phyloP scores from a whole-genome alignment of 2,113 vertebrate species.

The Syngnathus floridae region DNA sequence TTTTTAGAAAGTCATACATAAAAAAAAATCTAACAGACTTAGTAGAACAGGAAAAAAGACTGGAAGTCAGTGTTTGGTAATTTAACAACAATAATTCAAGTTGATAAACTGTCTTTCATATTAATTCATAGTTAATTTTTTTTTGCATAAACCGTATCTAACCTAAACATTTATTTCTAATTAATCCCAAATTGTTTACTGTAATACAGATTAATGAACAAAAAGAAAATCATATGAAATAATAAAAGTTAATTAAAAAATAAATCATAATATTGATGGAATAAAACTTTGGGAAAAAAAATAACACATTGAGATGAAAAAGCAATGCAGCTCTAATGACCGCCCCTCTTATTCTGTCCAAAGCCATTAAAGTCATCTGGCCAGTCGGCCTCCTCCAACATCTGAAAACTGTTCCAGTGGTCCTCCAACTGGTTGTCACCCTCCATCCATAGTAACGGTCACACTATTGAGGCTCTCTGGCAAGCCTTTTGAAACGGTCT shows the following conservation, averaged over 20 bases:
- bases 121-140: no score
- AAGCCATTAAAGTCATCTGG: constrained; percentile 48
- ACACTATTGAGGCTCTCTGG: background rate
- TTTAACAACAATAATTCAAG: no score
- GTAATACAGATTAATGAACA: no score
- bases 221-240: no score
- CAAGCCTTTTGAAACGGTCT: background rate
- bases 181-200: no score
- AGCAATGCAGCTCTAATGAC: background rate
- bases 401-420: constrained; percentile 53
- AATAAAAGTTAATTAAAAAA: no score
- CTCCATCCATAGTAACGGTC: background rate
- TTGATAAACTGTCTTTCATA: no score
- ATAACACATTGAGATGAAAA: background rate
- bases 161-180: no score
- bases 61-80: no score
- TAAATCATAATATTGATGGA: no score
- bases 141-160: no score
- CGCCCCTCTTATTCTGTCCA: constrained; percentile 20
- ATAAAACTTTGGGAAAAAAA: background rate
- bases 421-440: constrained; percentile 16
- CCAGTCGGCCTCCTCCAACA: constrained; percentile 52
- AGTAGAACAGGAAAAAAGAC: no score
- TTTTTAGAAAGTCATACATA: background rate
- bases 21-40: background rate